A percentile compares a stretch with the other conserved stretches of the same genome.
phyloP scores from a whole-genome alignment of 37 sponge, comb jelly and placozoan genomes.

The Ephydatia muelleri region DNA sequence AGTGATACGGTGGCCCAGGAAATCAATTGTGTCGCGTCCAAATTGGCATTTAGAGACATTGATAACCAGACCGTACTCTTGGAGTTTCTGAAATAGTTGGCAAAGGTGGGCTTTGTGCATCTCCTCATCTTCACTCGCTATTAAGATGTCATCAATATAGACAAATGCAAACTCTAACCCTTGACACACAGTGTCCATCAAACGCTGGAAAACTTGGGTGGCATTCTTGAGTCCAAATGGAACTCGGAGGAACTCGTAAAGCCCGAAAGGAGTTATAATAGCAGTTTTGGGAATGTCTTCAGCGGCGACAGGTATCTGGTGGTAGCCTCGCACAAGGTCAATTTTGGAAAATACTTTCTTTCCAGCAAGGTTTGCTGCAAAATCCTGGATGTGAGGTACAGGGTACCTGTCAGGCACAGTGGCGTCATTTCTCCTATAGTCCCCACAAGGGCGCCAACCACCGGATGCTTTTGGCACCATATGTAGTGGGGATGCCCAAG shows the following conservation, averaged over 20 bases:
- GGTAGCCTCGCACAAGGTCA: constrained; percentile 31
- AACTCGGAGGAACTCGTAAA: constrained; percentile 20
- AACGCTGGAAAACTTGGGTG: constrained; percentile 47
- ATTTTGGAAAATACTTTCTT: constrained; percentile 8
- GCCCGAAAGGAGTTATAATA: constrained; percentile 14
- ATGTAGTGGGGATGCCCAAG: no score
- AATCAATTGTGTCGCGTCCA: constrained; percentile 21
- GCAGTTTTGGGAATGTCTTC: constrained; percentile 42
- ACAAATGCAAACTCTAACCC: constrained; percentile 27
- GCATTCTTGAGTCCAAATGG: constrained; percentile 45
- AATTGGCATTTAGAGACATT: constrained; percentile 37
- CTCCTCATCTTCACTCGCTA: constrained; percentile 24
- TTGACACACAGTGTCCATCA: constrained; percentile 50
- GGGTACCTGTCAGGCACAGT: constrained; percentile 45
- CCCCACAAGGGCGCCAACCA: constrained; percentile 60
- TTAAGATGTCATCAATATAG: constrained; percentile 47
- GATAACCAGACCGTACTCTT: constrained; percentile 38
- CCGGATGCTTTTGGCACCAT: no score
- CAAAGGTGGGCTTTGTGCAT: constrained; percentile 31
- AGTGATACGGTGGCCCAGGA: constrained; percentile 43
- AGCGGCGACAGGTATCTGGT: constrained; percentile 48
- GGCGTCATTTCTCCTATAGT: constrained; percentile 21
- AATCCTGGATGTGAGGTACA: constrained; percentile 33
- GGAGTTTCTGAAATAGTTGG: constrained; percentile 27
- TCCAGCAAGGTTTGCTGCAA: constrained; percentile 11